Conservation (phyloP, 2,888 invertebrate genomes). For the Drosophila lutescens region DNA sequence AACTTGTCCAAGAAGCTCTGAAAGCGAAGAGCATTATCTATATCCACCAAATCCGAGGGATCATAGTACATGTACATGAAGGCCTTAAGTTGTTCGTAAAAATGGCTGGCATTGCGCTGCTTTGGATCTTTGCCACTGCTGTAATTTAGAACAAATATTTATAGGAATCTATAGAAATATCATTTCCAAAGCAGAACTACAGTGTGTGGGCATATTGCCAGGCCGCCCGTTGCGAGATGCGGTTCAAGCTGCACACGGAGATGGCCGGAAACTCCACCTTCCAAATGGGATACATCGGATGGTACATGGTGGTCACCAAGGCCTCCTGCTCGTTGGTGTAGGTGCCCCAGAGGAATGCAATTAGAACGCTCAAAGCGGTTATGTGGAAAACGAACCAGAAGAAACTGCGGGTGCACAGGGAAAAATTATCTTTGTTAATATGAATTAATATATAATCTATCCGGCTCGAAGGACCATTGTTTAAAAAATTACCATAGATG, state of each 20-base stretch:
- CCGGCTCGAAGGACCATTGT: too few relatives aligned
- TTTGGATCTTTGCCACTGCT: constrained; percentile 66
- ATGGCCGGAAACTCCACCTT: constrained; percentile 87
- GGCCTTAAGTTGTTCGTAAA: constrained; percentile 66
- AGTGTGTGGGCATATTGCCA: constrained; percentile 81
- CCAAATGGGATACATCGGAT: constrained; percentile 85
- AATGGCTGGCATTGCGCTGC: constrained; percentile 45
- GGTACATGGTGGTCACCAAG: constrained; percentile 71
- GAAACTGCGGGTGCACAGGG: constrained; percentile 58
- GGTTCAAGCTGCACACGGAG: constrained; percentile 87
- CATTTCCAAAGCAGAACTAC: constrained; percentile 62
- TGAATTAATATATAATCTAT: too few relatives aligned
- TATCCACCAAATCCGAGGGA: constrained; percentile 54
- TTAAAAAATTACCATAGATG: too few relatives aligned
- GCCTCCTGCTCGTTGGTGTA: constrained; percentile 57
- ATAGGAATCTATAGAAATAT: neutral
- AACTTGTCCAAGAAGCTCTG: constrained; percentile 76
- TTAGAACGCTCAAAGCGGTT: constrained; percentile 70
- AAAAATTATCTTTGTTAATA: neutral
- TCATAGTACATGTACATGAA: constrained; percentile 71
- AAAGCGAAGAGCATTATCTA: constrained; percentile 66
- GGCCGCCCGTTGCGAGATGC: constrained; percentile 84
- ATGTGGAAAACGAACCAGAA: constrained; percentile 81
- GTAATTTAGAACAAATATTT: neutral
- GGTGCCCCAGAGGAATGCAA: constrained; percentile 72